Evolutionary conservation across 2,113 vertebrate genomes (phyloP), one percentile per base, ranked within the genome.

Genomic region (Lepidothrix coronata): DNA sequence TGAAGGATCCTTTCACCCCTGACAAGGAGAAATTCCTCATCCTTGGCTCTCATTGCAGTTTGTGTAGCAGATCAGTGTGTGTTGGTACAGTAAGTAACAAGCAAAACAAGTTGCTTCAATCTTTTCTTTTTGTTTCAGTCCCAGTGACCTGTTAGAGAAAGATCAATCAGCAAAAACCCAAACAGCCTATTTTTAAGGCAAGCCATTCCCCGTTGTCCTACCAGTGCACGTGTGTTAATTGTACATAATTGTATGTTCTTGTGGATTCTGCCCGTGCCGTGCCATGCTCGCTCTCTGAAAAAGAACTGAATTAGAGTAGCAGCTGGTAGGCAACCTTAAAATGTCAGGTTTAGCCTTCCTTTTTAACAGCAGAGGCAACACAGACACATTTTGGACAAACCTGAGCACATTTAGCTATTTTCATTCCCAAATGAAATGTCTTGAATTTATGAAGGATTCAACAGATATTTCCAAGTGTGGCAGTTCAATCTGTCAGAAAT

Each of bases 1-100:
- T 98, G 94, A 98, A 97, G 88, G 99, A 99, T 94, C 99, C 99
- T 18, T 99, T 99, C 96, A 97, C 95, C 46, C 96, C 98, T 1
- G 97, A 98, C 63, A 98, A 97, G 93, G 98, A 97, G 31, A 98
- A 95, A 68, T 99, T 99, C 87, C 98, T 99, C 14, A 92, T 99
- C 13, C 70, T 98, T 14, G 99, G 98, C 14, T 99, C 99, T 0
- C 93, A 23, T 1, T 99, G 99, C 96, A 98, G 98, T 85, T 18
- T 98, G 61, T 99, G 99, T 88, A 41, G 91, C 82, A 96, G 72
- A 85, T 77, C 91, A 20, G 98, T 99, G 76, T 99, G 99, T 3
- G 98, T 98, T 83, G 98, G 98, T 62, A 83, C 98, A 95, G 98
- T 99, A 95, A 94, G 98, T 97, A 43, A 22, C 4, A n/a, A n/a